Conservation (phyloP, 2,888 invertebrate genomes). For the Drosophila subsilvestris region DNA sequence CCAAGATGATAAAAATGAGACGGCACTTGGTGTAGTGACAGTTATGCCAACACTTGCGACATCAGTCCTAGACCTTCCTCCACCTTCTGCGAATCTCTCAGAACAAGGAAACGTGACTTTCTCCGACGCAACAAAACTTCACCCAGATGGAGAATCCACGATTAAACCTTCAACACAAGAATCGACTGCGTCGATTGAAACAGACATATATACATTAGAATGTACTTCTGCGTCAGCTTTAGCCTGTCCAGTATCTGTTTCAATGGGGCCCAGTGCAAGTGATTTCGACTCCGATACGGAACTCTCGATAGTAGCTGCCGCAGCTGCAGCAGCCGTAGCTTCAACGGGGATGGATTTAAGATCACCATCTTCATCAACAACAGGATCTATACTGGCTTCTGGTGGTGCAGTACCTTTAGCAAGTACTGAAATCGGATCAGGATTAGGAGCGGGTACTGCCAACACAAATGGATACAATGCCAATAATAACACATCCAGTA, state of each 20-base stretch:
- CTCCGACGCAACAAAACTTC: neutral
- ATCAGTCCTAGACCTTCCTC: constrained; percentile 27
- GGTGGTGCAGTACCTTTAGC: neutral
- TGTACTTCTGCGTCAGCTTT: constrained; percentile 21
- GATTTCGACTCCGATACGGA: constrained; percentile 83
- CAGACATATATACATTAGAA: neutral
- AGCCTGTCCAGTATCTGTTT: constrained; percentile 4
- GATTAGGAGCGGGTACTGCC: constrained; percentile 29
- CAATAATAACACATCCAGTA: constrained; percentile 48
- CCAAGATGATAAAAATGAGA: constrained; percentile 25
- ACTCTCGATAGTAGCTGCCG: constrained; percentile 80
- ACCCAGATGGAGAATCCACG: neutral
- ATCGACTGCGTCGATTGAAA: neutral
- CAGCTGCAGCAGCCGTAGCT: constrained; percentile 64
- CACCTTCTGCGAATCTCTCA: constrained; percentile 3
- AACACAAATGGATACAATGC: constrained; percentile 66
- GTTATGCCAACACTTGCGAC: constrained; percentile 3
- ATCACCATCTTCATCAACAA: constrained; percentile 37
- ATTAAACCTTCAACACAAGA: neutral
- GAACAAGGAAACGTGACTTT: neutral
- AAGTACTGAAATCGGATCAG: constrained; percentile 30
- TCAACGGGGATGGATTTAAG: constrained; percentile 46
- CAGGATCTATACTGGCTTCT: constrained; percentile 26
- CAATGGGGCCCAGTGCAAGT: constrained; percentile 57
- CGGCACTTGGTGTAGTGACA: constrained; percentile 6